Evolutionary conservation across 2,888 invertebrate species (phyloP).

Genomic region (Xestia ashworthii): DNA sequence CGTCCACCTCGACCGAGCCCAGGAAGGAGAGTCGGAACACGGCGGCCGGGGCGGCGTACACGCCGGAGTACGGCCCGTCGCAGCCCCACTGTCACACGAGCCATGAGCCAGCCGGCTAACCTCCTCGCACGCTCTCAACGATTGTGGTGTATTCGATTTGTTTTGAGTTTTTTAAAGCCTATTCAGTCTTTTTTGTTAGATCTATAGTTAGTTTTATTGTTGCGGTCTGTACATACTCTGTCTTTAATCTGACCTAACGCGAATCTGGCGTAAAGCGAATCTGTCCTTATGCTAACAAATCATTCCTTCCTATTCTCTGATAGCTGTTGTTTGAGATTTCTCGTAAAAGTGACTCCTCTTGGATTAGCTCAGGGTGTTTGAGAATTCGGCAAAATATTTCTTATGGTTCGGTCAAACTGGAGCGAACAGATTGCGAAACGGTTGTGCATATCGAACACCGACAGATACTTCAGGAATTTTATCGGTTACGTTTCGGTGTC

Average conservation of each 20-base stretch:
- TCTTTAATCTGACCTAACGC: no score
- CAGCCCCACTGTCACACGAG: constrained; percentile 82
- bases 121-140: constrained; percentile 78
- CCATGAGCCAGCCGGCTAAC: constrained; percentile 81
- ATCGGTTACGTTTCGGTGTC: not conserved
- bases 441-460: not conserved
- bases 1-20: constrained; percentile 96
- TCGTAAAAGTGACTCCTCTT: not conserved
- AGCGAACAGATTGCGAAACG: not conserved
- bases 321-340: not conserved
- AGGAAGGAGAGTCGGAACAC: constrained; percentile 96
- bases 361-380: not conserved
- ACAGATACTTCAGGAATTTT: not conserved
- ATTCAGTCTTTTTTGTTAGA: not conserved
- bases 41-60: constrained; percentile 92
- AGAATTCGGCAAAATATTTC: not conserved
- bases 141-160: constrained; percentile 60
- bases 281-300: no score
- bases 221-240: no score
- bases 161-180: constrained; percentile 37
- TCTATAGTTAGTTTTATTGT: not conserved
- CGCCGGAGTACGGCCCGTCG: constrained; percentile 88
- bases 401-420: not conserved
- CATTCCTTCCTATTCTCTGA: not conserved
- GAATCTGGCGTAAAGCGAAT: no score